phyloP scores from a whole-genome alignment of 2,113 vertebrate genomes.

The Donacobius atricapilla region DNA sequence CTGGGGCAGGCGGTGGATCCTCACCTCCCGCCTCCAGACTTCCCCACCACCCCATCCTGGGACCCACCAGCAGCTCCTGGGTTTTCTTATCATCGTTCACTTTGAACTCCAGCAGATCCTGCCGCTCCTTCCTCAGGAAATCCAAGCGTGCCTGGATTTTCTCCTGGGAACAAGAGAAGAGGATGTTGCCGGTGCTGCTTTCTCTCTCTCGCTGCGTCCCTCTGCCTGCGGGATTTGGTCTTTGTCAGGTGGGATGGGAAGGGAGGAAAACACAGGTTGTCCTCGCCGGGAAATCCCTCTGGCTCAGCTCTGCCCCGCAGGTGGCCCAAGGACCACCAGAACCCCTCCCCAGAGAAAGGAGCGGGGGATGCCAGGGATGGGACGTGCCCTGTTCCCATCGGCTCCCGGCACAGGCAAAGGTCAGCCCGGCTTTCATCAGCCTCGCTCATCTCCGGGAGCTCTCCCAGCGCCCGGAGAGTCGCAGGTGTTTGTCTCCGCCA shows the following conservation, averaged over 20 bases:
- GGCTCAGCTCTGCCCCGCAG: background rate
- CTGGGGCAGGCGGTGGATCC: background rate
- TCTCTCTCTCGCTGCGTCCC: background rate
- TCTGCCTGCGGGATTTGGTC: accelerated
- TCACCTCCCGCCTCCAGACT: accelerated
- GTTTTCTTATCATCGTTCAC: constrained; percentile 50
- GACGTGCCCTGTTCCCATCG: accelerated
- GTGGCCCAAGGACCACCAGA: background rate
- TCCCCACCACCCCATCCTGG: background rate
- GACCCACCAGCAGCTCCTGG: constrained; percentile 53
- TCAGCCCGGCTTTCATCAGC: background rate
- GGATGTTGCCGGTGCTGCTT: accelerated
- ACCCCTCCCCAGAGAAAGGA: accelerated
- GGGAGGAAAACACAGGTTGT: background rate
- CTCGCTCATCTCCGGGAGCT: background rate
- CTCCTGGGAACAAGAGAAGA: background rate
- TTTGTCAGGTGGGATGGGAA: background rate
- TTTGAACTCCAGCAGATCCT: constrained; percentile 64
- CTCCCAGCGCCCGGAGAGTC: background rate
- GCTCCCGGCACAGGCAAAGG: background rate
- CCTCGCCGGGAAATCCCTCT: accelerated
- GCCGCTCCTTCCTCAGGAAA: constrained; percentile 47
- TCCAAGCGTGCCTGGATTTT: constrained; percentile 52
- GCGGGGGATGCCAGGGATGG: accelerated
- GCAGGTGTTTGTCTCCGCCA: background rate